These are phyloP conservation scores for Melieria omissa DNA, from an alignment of 2,888 invertebrate species.

Conservation along the genomic window DNA sequence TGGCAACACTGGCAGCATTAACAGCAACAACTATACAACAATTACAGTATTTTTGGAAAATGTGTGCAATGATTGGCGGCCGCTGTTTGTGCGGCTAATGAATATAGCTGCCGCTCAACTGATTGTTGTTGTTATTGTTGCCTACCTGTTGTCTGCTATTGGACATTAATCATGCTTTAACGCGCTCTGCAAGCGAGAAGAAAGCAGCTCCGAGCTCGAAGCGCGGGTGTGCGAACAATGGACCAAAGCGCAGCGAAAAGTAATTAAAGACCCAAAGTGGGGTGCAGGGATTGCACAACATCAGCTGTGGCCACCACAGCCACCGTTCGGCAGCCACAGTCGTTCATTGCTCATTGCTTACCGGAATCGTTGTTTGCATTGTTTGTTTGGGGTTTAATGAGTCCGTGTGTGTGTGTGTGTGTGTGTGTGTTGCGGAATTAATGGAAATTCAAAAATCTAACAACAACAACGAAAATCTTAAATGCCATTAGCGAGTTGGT, in stretches of 20 bases:
- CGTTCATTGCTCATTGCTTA: no score
- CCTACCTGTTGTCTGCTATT: constrained; percentile 12
- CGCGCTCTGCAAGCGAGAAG: no score
- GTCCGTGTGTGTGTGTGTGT: no score
- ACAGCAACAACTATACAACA: background rate
- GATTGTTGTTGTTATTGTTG: background rate
- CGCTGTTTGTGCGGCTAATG: background rate
- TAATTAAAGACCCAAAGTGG: constrained; percentile 6
- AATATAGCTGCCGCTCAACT: background rate
- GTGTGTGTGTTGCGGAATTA: no score
- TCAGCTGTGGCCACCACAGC: background rate
- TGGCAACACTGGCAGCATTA: background rate
- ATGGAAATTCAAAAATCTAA: no score
- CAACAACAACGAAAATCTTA: background rate
- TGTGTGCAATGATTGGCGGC: background rate
- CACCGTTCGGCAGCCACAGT: background rate
- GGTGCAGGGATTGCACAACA: no score
- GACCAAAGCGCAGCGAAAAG: background rate
- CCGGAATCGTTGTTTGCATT: background rate
- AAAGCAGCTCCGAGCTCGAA: background rate
- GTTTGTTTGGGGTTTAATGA: background rate
- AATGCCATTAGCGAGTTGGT: constrained; percentile 39
- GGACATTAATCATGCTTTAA: constrained; percentile 44
- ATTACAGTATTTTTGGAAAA: background rate
- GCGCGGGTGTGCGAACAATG: constrained; percentile 17